phyloP scores from a whole-genome alignment of 2,888 invertebrate genomes.

The Plebejus melissa region DNA sequence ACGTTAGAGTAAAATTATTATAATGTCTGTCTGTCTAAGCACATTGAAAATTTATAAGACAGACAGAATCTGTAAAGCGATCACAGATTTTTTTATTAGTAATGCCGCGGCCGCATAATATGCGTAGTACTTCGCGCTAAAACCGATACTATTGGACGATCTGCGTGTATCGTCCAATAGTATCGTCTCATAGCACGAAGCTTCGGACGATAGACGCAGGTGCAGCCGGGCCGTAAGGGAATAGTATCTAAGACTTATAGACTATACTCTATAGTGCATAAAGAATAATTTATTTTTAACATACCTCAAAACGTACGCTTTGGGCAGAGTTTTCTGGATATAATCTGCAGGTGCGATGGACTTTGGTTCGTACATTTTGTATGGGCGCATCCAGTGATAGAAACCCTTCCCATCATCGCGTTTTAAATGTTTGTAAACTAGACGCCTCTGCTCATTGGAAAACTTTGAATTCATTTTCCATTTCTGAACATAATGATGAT shows the following conservation, averaged over 20 bases:
- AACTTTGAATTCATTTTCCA: conserved; percentile 67
- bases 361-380: conserved; percentile 52
- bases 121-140: too few species aligned
- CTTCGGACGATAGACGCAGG: too few species aligned
- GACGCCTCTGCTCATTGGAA: conserved; percentile 53
- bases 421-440: conserved; percentile 60
- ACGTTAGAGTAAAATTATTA: too few species aligned
- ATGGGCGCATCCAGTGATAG: conserved; percentile 74
- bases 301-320: conserved; percentile 62
- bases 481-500: conserved; percentile 49
- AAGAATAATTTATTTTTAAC: background rate
- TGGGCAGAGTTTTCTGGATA: conserved; percentile 55
- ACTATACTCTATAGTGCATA: background rate
- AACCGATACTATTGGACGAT: too few species aligned
- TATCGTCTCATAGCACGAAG: too few species aligned
- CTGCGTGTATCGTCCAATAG: too few species aligned
- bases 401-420: conserved; percentile 61
- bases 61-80: background rate
- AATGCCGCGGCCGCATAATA: too few species aligned
- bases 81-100: too few species aligned
- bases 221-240: too few species aligned
- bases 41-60: too few species aligned
- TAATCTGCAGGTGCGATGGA: conserved; percentile 53
- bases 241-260: too few species aligned
- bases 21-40: too few species aligned